Evolutionary conservation across 2,797 vertebrate genomes (phyloP).

Genomic region (Sebastes cheni): DNA sequence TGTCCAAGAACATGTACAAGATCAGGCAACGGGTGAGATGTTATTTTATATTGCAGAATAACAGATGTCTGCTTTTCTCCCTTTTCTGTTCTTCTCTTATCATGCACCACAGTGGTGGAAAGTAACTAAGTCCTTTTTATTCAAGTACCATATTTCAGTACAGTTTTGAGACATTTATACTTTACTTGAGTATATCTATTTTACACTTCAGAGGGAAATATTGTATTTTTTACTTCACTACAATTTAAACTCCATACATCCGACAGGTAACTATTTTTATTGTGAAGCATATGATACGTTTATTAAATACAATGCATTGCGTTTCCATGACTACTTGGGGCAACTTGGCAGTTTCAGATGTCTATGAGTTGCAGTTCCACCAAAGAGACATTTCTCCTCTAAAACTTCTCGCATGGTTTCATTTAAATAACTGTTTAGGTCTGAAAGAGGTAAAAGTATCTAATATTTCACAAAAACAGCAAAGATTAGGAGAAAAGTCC

Average conservation of each 20-base stretch:
- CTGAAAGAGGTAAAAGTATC: neutral
- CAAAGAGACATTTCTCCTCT: neutral
- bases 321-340: neutral
- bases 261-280: neutral
- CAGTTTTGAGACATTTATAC: neutral
- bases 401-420: neutral
- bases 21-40: slow-evolving; percentile 91
- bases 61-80: neutral
- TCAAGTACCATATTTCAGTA: neutral
- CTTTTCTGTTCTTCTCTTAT: neutral
- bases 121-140: neutral
- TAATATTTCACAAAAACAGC: neutral
- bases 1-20: slow-evolving; percentile 97
- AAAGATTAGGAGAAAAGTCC: neutral
- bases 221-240: neutral
- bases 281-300: accelerated
- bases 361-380: neutral
- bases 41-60: neutral
- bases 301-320: neutral
- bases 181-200: neutral
- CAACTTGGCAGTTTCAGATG: too few species aligned
- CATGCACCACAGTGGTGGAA: neutral
- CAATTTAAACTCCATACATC: neutral
- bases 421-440: neutral
- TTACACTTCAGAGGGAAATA: neutral